Evolutionary conservation across 2,113 vertebrate species (phyloP).

Genomic region (Herpailurus yagouaroundi): DNA sequence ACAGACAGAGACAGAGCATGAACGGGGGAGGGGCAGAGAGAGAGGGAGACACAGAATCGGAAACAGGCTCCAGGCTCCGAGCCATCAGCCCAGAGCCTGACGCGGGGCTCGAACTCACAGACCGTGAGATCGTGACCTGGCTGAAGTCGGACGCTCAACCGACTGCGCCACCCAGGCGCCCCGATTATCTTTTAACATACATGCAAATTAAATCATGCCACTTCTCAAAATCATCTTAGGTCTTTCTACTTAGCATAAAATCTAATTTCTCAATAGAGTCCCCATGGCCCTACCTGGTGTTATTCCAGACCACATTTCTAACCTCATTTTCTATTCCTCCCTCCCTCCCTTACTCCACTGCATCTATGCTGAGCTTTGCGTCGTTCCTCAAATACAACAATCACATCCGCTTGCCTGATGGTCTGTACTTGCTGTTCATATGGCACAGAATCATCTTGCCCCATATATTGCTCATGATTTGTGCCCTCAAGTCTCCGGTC

Average conservation of each 20-base stretch:
- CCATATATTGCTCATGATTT: background rate
- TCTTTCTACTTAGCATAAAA: background rate
- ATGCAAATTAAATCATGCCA: background rate
- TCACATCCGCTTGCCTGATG: background rate
- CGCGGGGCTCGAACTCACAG: too few relatives aligned
- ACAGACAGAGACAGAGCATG: too few relatives aligned
- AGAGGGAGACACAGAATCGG: too few relatives aligned
- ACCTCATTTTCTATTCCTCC: background rate
- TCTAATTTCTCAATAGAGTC: background rate
- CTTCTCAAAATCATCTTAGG: conserved; percentile 7
- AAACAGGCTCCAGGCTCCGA: too few relatives aligned
- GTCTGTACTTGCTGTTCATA: background rate
- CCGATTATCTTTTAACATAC: background rate
- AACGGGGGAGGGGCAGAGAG: too few relatives aligned
- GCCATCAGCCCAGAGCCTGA: too few relatives aligned
- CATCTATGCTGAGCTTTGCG: background rate
- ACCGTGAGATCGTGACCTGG: too few relatives aligned
- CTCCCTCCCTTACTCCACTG: background rate
- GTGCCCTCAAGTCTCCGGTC: background rate
- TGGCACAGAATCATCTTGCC: background rate
- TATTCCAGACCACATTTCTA: background rate
- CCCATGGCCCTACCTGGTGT: background rate
- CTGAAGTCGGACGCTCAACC: too few relatives aligned
- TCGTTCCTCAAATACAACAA: background rate
- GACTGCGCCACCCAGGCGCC: too few relatives aligned